A percentile compares a stretch with the other conserved stretches of the same genome.
phyloP scores from a whole-genome alignment of 2,113 vertebrate genomes.

The Neomonachus schauinslandi region DNA sequence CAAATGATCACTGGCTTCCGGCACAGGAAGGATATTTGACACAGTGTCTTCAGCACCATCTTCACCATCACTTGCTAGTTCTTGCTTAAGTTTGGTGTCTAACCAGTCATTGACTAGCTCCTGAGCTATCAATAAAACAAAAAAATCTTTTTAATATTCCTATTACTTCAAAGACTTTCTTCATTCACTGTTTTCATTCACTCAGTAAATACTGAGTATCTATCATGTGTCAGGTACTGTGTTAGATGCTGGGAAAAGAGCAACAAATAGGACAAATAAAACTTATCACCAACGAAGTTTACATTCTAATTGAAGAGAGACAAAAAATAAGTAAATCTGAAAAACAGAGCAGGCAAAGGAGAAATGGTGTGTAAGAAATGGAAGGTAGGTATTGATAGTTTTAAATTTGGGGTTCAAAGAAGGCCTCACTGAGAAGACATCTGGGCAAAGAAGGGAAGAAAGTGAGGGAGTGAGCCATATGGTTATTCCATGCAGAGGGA shows the following conservation, averaged over 20 bases:
- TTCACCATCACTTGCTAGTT: slow-evolving; percentile 88
- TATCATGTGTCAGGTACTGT: background rate
- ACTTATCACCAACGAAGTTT: background rate
- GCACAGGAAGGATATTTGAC: background rate
- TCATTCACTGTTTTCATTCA: slow-evolving; percentile 42
- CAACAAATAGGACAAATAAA: slow-evolving; percentile 37
- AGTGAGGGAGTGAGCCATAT: background rate
- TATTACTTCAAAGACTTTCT: slow-evolving; percentile 40
- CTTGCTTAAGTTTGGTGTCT: slow-evolving; percentile 88
- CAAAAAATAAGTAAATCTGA: background rate
- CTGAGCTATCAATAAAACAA: slow-evolving; percentile 87
- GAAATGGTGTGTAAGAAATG: background rate
- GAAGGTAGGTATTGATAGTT: background rate
- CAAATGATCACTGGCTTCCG: slow-evolving; percentile 54
- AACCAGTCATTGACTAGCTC: slow-evolving; percentile 93
- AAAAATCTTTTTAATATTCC: slow-evolving; percentile 53
- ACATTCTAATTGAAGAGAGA: slow-evolving; percentile 10
- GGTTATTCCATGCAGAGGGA: background rate
- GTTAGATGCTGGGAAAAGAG: background rate
- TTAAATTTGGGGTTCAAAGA: background rate
- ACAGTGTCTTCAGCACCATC: slow-evolving; percentile 61
- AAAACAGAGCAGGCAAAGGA: background rate
- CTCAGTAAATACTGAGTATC: slow-evolving; percentile 12
- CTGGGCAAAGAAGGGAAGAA: background rate
- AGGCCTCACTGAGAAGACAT: background rate